These are phyloP conservation scores for Bombus sylvicola DNA, from an alignment of 1,140 invertebrate species.

Conservation along the genomic window DNA sequence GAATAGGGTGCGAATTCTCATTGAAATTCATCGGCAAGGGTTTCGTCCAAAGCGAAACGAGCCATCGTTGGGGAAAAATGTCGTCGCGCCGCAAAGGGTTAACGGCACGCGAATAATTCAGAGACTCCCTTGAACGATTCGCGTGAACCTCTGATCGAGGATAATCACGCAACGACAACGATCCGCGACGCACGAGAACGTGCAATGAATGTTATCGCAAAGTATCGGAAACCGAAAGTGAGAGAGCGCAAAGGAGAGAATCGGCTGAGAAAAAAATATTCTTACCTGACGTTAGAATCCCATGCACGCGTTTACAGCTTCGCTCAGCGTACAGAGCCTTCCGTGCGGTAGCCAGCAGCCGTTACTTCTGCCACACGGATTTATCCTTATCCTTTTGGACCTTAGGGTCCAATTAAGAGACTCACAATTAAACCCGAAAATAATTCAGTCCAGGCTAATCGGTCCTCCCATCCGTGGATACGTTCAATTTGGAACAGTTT, in stretches of 20 bases:
- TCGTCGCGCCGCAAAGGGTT: not conserved
- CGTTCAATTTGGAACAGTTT: slow-evolving; percentile 9
- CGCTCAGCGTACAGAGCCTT: no score
- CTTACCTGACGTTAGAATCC: slow-evolving; percentile 18
- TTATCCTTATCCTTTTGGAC: no score
- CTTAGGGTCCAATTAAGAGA: slow-evolving; percentile 19
- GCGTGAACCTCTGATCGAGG: not conserved
- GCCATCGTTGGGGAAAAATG: not conserved
- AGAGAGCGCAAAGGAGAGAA: not conserved
- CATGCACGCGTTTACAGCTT: no score
- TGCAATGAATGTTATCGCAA: not conserved
- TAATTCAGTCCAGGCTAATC: slow-evolving; percentile 28
- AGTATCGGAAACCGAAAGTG: not conserved
- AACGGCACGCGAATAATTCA: slow-evolving; percentile 15
- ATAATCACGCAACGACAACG: slow-evolving; percentile 2
- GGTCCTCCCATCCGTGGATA: not conserved
- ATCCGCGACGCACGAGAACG: not conserved
- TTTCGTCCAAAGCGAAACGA: not conserved
- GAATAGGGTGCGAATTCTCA: not conserved
- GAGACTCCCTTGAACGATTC: not conserved
- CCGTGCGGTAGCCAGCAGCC: not conserved
- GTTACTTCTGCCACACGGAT: not conserved
- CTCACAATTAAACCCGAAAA: slow-evolving; percentile 45
- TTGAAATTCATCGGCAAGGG: not conserved
- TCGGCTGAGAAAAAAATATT: not conserved